These are phyloP conservation scores for Apodemia duryi DNA, from an alignment of 2,888 invertebrate genomes.

Conservation along the genomic window DNA sequence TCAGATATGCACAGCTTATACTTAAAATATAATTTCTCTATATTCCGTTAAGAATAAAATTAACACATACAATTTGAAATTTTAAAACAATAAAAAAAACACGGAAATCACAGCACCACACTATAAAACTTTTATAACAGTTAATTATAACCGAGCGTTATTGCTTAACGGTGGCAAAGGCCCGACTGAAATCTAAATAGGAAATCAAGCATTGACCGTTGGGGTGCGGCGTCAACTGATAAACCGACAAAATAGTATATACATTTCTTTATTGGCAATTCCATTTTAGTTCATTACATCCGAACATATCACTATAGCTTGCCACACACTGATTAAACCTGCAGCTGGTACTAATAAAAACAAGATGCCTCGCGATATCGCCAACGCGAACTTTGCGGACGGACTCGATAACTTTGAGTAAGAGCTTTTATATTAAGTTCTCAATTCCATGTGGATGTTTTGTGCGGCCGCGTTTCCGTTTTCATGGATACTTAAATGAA, in stretches of 20 bases:
- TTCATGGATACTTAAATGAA: neutral
- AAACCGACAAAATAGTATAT: constrained; percentile 39
- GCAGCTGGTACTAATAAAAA: constrained; percentile 54
- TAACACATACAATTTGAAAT: neutral
- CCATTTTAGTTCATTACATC: constrained; percentile 38
- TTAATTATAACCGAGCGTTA: constrained; percentile 44
- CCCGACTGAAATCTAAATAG: constrained; percentile 59
- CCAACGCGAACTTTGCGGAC: constrained; percentile 27
- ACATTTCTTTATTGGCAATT: constrained; percentile 46
- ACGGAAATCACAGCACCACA: constrained; percentile 1
- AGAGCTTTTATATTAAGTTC: constrained; percentile 26
- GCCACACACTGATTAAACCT: constrained; percentile 46
- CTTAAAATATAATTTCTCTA: no score
- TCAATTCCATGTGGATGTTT: neutral
- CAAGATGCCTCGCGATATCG: constrained; percentile 41
- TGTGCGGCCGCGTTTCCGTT: neutral
- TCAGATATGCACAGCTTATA: no score
- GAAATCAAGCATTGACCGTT: constrained; percentile 42
- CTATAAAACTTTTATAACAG: constrained; percentile 34
- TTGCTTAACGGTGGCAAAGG: constrained; percentile 27
- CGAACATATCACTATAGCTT: constrained; percentile 38
- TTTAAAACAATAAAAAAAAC: neutral
- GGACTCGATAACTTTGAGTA: constrained; percentile 10
- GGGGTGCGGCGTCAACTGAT: constrained; percentile 31
- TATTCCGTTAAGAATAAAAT: no score